A percentile compares a stretch with the other conserved stretches of the same genome.
These are phyloP conservation scores for Meta bourneti DNA, from an alignment of 2,888 invertebrate genomes.

Conservation along the genomic window DNA sequence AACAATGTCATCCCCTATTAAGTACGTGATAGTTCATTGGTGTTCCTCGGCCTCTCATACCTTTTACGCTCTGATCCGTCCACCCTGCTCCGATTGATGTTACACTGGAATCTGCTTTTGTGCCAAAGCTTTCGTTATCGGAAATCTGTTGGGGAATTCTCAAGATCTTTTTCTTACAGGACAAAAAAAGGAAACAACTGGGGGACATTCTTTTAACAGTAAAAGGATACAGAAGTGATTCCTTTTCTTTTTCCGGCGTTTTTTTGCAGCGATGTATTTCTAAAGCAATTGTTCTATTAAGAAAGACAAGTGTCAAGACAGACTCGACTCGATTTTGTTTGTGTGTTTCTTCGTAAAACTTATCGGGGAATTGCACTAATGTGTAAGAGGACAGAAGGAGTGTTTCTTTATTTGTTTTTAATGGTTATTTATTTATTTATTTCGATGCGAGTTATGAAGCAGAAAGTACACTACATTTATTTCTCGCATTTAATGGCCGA, in stretches of 20 bases:
- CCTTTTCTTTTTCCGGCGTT: constrained; percentile 36
- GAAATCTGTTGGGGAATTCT: constrained; percentile 53
- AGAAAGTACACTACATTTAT: constrained; percentile 56
- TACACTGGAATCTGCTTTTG: background rate
- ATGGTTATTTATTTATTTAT: constrained; percentile 41
- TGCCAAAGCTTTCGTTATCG: constrained; percentile 31
- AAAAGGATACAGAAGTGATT: background rate
- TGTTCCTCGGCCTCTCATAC: too few species aligned
- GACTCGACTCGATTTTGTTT: constrained; percentile 8
- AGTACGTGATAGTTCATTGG: too few species aligned
- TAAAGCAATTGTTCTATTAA: constrained; percentile 63
- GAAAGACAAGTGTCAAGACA: constrained; percentile 53
- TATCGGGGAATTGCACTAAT: constrained; percentile 24
- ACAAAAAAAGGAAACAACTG: constrained; percentile 17
- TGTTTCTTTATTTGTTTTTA: constrained; percentile 21
- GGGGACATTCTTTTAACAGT: constrained; percentile 15
- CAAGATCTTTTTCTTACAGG: constrained; percentile 1
- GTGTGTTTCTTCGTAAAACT: constrained; percentile 14
- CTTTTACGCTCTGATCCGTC: too few species aligned
- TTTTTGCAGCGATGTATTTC: constrained; percentile 32
- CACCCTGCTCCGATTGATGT: background rate
- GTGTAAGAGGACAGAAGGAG: background rate
- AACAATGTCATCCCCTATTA: too few species aligned
- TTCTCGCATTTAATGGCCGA: constrained; percentile 37
- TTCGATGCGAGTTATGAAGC: constrained; percentile 22